Evolutionary conservation across 2,113 vertebrate species (phyloP).

Genomic region (Corapipo altera): DNA sequence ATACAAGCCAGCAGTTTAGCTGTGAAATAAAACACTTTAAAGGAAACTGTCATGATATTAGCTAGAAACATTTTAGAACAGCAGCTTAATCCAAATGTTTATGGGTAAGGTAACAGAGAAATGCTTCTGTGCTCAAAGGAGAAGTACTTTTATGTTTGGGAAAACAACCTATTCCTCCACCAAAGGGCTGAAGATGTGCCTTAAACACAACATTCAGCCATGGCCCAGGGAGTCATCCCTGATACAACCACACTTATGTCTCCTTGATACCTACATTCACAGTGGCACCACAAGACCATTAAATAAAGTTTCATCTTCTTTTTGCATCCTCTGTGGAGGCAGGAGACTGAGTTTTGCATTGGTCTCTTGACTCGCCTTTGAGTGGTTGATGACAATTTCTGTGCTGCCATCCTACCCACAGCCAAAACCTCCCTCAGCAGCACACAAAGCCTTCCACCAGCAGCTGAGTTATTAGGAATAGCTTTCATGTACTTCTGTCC

Average conservation of each 20-base stretch:
- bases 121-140: not conserved
- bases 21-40: not conserved
- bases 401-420: not conserved
- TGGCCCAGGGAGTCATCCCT: not conserved
- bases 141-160: not conserved
- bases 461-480: not conserved
- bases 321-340: not conserved
- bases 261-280: not conserved
- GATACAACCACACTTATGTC: accelerated
- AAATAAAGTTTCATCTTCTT: not conserved
- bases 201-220: not conserved
- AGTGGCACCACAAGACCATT: not conserved
- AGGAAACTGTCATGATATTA: not conserved
- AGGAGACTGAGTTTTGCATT: accelerated
- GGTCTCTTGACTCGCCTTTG: not conserved
- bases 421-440: not conserved
- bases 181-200: not conserved
- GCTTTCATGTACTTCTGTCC: not conserved
- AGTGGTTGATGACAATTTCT: not conserved
- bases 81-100: not conserved
- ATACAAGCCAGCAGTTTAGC: not conserved
- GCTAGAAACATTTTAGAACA: not conserved
- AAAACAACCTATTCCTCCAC: not conserved
- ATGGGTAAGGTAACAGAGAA: not conserved
- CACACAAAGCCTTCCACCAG: not conserved